phyloP scores from a whole-genome alignment of 2,888 invertebrate species.

The Dexiosoma caninum region DNA sequence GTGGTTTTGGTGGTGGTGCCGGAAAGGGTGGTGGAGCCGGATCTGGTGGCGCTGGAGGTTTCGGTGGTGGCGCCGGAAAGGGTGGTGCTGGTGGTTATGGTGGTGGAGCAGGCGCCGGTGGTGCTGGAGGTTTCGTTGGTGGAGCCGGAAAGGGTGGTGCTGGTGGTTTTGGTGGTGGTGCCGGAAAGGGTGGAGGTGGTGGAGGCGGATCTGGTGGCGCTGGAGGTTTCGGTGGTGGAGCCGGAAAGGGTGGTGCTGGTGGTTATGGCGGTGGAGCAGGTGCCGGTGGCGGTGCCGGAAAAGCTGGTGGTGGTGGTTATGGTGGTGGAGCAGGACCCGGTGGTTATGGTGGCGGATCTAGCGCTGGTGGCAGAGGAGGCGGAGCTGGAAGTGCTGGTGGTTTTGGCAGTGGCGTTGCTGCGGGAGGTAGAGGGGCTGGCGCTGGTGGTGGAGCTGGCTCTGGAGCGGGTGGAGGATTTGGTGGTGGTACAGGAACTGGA shows the following conservation, averaged over 20 bases:
- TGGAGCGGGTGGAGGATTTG: conserved; percentile 69
- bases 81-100: conserved; percentile 63
- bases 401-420: conserved; percentile 43
- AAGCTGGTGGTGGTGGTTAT: conserved; percentile 62
- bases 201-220: conserved; percentile 54
- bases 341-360: conserved; percentile 71
- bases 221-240: conserved; percentile 39
- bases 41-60: conserved; percentile 39
- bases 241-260: conserved; percentile 20
- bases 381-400: conserved; percentile 57
- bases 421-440: conserved; percentile 54
- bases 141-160: conserved; percentile 18
- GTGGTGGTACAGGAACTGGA: conserved; percentile 66
- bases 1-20: conserved; percentile 60
- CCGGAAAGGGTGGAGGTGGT: conserved; percentile 60
- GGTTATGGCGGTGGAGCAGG: conserved; percentile 54
- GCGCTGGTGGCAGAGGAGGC: conserved; percentile 66
- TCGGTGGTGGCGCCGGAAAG: conserved; percentile 56
- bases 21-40: conserved; percentile 56
- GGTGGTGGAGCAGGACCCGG: conserved; percentile 70
- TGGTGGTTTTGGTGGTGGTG: conserved; percentile 63
- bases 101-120: conserved; percentile 54
- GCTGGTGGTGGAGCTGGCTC: conserved; percentile 33
- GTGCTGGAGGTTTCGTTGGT: conserved; percentile 65
- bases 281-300: conserved; percentile 68